These are phyloP conservation scores for Progne subis DNA, from an alignment of 2,113 vertebrate species.

Conservation along the genomic window DNA sequence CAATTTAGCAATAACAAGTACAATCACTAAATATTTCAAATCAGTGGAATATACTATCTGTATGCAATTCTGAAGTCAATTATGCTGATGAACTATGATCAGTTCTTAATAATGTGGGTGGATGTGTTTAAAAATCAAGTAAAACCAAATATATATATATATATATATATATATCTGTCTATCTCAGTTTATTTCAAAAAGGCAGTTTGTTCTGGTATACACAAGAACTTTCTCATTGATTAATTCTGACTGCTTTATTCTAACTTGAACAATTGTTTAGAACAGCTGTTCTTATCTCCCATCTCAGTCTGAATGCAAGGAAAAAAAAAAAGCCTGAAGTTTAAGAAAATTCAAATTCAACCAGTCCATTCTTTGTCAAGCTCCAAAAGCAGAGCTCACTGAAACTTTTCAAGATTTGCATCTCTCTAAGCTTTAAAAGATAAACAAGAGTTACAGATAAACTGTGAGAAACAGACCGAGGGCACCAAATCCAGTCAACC, in stretches of 20 bases:
- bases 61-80: background rate
- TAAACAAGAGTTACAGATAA: background rate
- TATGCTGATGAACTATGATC: background rate
- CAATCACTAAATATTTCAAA: background rate
- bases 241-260: background rate
- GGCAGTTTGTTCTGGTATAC: background rate
- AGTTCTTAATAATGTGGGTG: background rate
- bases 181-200: background rate
- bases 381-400: background rate
- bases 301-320: background rate
- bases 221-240: background rate
- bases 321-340: background rate
- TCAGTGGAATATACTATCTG: background rate
- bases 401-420: background rate
- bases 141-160: background rate
- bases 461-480: background rate
- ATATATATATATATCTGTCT: no score
- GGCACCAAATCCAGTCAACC: background rate
- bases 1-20: background rate
- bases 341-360: background rate
- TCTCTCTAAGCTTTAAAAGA: background rate
- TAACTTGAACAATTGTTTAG: background rate
- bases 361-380: background rate
- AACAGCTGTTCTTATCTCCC: background rate
- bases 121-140: background rate